Conservation (phyloP, 2,888 invertebrate species). For the Phrixothrix hirtus region DNA sequence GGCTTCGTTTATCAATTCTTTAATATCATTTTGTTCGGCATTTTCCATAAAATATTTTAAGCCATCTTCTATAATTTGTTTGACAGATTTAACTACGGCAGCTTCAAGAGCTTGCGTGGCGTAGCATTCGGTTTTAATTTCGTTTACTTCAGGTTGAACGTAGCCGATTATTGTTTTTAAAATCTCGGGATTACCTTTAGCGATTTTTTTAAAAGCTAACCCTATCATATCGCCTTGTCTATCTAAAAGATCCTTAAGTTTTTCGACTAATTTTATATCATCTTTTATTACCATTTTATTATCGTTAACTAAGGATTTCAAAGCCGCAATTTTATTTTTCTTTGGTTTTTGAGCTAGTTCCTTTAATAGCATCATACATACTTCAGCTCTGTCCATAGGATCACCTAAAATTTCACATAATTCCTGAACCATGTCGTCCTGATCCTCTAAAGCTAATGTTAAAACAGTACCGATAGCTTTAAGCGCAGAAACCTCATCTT, state of each 20-base stretch:
- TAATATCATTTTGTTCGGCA: slow-evolving; percentile 47
- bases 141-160: slow-evolving; percentile 64
- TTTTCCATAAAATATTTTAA: slow-evolving; percentile 61
- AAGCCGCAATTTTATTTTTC: slow-evolving; percentile 66
- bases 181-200: slow-evolving; percentile 63
- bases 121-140: slow-evolving; percentile 65
- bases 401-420: slow-evolving; percentile 50
- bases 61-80: slow-evolving; percentile 64
- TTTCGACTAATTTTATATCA: slow-evolving; percentile 61
- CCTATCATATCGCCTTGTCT: slow-evolving; percentile 65
- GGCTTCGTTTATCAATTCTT: slow-evolving; percentile 65
- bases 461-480: slow-evolving; percentile 50
- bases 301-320: slow-evolving; percentile 62
- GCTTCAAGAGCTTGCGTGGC: slow-evolving; percentile 69
- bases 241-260: slow-evolving; percentile 66
- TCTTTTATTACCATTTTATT: slow-evolving; percentile 60
- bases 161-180: slow-evolving; percentile 64
- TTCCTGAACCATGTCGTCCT: slow-evolving; percentile 45
- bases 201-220: slow-evolving; percentile 68
- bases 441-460: slow-evolving; percentile 45
- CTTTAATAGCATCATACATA: slow-evolving; percentile 50
- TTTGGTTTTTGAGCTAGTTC: slow-evolving; percentile 58
- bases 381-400: slow-evolving; percentile 48
- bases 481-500: slow-evolving; percentile 53
- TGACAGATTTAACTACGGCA: slow-evolving; percentile 68